Conservation (phyloP, 2,797 vertebrate species). For the Ctenochaetus hawaiiensis region DNA sequence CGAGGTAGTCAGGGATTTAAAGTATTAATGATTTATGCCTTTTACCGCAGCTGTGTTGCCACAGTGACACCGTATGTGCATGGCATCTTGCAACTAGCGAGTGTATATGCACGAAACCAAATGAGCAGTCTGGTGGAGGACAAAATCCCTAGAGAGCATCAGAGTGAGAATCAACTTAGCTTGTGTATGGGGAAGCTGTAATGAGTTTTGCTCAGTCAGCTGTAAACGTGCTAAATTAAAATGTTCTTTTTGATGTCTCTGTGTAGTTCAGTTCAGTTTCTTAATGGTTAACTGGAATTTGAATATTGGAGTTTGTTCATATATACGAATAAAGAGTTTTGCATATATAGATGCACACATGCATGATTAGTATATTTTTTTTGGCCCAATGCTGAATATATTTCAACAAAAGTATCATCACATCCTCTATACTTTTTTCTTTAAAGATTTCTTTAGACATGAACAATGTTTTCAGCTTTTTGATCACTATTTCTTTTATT, state of each 20-base stretch:
- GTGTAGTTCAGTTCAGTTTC: neutral
- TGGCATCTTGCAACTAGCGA: neutral
- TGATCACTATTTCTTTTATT: too few species aligned
- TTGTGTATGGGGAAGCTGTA: neutral
- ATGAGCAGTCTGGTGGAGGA: neutral
- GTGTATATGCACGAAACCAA: neutral
- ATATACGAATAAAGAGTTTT: too few species aligned
- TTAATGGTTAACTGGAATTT: neutral
- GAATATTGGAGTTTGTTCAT: neutral
- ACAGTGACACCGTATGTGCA: neutral
- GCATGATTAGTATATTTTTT: too few species aligned
- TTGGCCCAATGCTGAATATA: too few species aligned
- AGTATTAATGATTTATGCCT: too few species aligned
- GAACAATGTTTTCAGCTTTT: too few species aligned
- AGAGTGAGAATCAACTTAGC: slow-evolving; percentile 4
- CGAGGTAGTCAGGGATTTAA: too few species aligned
- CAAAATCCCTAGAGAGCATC: neutral
- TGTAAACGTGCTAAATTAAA: slow-evolving; percentile 17
- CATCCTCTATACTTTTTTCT: too few species aligned
- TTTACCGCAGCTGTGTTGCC: slow-evolving; percentile 1
- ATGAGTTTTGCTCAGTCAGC: slow-evolving; percentile 26
- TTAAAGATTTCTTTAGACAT: too few species aligned
- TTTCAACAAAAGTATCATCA: too few species aligned
- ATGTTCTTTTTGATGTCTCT: neutral
- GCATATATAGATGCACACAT: too few species aligned